Conservation (phyloP, 2,113 vertebrate genomes). For the Lethenteron camtschaticum region DNA sequence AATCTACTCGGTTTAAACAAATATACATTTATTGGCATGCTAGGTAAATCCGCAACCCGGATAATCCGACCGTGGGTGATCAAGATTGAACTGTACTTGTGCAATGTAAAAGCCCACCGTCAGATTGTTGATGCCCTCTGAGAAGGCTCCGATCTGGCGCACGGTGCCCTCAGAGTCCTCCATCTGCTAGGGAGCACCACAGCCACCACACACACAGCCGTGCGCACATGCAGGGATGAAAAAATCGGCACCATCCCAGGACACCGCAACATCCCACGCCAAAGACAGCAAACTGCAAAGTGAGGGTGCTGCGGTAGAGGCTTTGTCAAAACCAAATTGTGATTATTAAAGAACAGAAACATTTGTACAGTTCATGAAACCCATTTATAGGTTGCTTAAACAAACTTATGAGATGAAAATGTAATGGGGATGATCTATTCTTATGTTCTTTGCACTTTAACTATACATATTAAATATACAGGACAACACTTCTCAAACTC, state of each 20-base stretch:
- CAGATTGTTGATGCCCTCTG: constrained; percentile 92
- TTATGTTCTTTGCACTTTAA: too few relatives aligned
- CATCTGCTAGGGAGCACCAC: constrained; percentile 36
- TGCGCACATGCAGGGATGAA: too few relatives aligned
- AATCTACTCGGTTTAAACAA: neutral
- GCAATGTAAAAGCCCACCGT: constrained; percentile 34
- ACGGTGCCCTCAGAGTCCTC: constrained; percentile 96
- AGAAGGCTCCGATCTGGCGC: constrained; percentile 84
- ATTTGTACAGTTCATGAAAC: neutral
- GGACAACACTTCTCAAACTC: too few relatives aligned
- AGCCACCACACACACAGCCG: neutral
- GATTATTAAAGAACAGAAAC: neutral
- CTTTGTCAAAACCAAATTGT: neutral
- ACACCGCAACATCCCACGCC: too few relatives aligned
- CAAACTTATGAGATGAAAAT: too few relatives aligned
- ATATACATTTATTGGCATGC: neutral
- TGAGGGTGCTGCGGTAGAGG: too few relatives aligned
- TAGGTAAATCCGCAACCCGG: neutral
- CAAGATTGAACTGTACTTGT: neutral
- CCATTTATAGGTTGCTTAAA: too few relatives aligned
- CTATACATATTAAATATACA: too few relatives aligned
- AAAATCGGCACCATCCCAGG: too few relatives aligned
- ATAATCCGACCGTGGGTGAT: neutral
- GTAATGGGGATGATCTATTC: too few relatives aligned
- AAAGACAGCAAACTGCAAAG: too few relatives aligned